phyloP scores from a whole-genome alignment of 2,113 vertebrate genomes.

The Saccopteryx bilineata region DNA sequence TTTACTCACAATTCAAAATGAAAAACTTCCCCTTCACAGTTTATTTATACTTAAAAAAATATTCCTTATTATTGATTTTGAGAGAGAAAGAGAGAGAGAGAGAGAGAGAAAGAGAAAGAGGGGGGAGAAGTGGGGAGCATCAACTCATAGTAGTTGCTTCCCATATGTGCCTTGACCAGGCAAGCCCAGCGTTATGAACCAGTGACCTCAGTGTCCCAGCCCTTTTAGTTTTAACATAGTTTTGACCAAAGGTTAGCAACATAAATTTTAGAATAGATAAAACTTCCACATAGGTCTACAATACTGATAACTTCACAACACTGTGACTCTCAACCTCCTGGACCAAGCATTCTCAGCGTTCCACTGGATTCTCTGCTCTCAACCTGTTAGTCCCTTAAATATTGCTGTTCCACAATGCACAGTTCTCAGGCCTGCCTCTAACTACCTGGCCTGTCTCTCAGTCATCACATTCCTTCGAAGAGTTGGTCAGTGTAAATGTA shows the following conservation, averaged over 20 bases:
- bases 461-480: neutral
- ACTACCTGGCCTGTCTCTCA: neutral
- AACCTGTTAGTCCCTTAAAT: neutral
- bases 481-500: neutral
- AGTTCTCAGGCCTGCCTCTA: neutral
- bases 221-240: neutral
- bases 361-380: neutral
- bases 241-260: conserved; percentile 27
- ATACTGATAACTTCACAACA: neutral
- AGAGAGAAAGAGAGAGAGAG: no score
- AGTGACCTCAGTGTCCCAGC: no score
- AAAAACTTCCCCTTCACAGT: neutral
- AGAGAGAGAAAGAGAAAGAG: no score
- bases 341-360: neutral
- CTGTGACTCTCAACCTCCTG: neutral
- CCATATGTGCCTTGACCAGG: no score
- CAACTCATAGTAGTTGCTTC: no score
- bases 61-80: no score
- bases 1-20: conserved; percentile 42
- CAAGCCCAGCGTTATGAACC: no score
- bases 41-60: no score
- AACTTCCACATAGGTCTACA: neutral
- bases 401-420: neutral
- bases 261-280: neutral
- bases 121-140: no score